Evolutionary conservation across 2,888 invertebrate genomes (phyloP), one percentile per base, ranked within the genome.

Genomic region (Plemyria rubiginata): DNA sequence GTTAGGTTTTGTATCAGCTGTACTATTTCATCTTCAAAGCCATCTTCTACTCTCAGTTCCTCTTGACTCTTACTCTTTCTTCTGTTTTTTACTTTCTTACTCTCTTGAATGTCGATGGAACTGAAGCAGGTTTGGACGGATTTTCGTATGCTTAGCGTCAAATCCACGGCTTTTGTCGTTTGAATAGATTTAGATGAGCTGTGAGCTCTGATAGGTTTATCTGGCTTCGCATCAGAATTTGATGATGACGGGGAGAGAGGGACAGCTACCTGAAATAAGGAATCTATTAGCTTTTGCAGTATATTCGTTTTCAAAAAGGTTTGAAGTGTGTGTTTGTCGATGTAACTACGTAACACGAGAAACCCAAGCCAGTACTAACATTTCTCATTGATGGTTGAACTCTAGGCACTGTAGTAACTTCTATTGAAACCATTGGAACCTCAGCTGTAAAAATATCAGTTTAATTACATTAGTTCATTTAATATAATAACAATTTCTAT

Each of bases 221-320:
- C 73, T 15, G 45, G 11, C 60, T 65, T 12, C 63, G 67, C 48
- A 2, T 62, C 60, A 38, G 79, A 78, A 5, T 72, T 28, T 4
- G 73, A 65, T 4, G 74, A 38, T 4, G 71, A 55, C 12, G 82
- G 77, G 1, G 84, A 74, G 6, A 78, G 67, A 2, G 83, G 74
- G 41, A 85, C 75, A 32, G 86, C 87, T 74, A 86, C 77, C 89
- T 90, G 75, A 36, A 87, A 85, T 72, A 81, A 49, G 15, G 48
- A n/a, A 28, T 13, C 22, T 46, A 46, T 40, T 46, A 28, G 53
- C 41, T 16, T 40, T 22, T 36, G 11, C 11, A 16, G 0, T 12
- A 6, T 28, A 32, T 2, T 32, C 49, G 22, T 11, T 11, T 11
- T 38, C 32, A 32, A 6, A 32, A n/a, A n/a, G n/a, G n/a, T n/a